Percentiles rank a stretch among this genome's conserved stretches.
phyloP scores from a whole-genome alignment of 2,888 invertebrate genomes.

The Torymus texanus region DNA sequence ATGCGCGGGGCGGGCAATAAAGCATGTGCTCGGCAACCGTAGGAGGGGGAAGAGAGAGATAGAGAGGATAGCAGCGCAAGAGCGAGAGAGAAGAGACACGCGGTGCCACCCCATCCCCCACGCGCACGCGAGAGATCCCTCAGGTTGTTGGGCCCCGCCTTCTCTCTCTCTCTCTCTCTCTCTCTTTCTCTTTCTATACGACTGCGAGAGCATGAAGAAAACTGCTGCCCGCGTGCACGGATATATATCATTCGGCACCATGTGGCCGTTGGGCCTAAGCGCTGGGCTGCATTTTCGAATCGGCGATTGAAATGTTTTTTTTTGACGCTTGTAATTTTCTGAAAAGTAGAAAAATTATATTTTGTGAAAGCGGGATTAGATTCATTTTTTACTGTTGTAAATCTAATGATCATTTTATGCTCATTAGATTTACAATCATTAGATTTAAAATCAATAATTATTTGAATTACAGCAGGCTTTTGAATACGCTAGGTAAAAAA shows the following conservation, averaged over 20 bases:
- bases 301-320: neutral
- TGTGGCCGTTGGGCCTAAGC: constrained; percentile 57
- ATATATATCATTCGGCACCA: constrained; percentile 50
- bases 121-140: constrained; percentile 51
- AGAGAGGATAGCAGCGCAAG: constrained; percentile 47
- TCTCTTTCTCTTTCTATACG: constrained; percentile 57
- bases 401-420: no score
- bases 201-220: neutral
- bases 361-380: no score
- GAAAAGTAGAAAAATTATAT: no score
- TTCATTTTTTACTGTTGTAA: no score
- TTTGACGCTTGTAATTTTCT: neutral
- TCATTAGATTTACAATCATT: no score
- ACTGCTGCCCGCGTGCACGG: neutral
- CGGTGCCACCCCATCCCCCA: constrained; percentile 57
- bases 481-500: no score
- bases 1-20: constrained; percentile 57
- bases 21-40: constrained; percentile 14
- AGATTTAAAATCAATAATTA: no score
- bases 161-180: constrained; percentile 60
- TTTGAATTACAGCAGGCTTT: no score
- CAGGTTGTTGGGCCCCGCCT: constrained; percentile 65
- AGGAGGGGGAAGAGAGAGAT: constrained; percentile 50
- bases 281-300: constrained; percentile 1
- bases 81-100: neutral